phyloP scores from a whole-genome alignment of 2,113 vertebrate species.

The Tretioscincus oriximinensis region DNA sequence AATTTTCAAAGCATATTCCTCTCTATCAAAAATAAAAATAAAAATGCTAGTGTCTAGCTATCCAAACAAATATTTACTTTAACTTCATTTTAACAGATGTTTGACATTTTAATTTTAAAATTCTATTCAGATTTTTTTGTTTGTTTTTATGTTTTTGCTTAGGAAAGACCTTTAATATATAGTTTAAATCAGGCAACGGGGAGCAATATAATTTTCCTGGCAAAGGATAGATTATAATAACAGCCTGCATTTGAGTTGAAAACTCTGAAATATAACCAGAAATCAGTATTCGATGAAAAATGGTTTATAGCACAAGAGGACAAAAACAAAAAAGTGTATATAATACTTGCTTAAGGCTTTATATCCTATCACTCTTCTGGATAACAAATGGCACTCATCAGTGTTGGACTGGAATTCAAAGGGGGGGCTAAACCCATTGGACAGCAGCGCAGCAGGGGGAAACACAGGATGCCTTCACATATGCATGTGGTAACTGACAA shows the following conservation, averaged over 20 bases:
- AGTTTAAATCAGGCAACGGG: slow-evolving; percentile 41
- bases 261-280: neutral
- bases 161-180: slow-evolving; percentile 34
- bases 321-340: neutral
- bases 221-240: slow-evolving; percentile 26
- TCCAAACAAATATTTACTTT: slow-evolving; percentile 47
- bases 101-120: slow-evolving; percentile 26
- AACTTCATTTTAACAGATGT: slow-evolving; percentile 18
- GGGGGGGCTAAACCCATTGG: too few relatives aligned
- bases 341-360: neutral
- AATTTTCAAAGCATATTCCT: neutral
- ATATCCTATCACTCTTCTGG: neutral
- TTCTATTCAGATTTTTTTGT: too few relatives aligned
- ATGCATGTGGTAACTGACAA: too few relatives aligned
- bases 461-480: too few relatives aligned
- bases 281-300: neutral
- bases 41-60: slow-evolving; percentile 29
- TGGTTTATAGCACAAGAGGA: neutral
- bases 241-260: slow-evolving; percentile 5
- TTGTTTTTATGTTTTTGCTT: neutral
- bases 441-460: too few relatives aligned
- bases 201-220: slow-evolving; percentile 15
- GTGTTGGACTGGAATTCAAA: too few relatives aligned
- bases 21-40: neutral
- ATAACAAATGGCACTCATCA: neutral